Percentiles rank a stretch among this genome's conserved stretches.
Evolutionary conservation across 2,888 invertebrate genomes (phyloP).

Genomic region (Thysanoteuthis rhombus): DNA sequence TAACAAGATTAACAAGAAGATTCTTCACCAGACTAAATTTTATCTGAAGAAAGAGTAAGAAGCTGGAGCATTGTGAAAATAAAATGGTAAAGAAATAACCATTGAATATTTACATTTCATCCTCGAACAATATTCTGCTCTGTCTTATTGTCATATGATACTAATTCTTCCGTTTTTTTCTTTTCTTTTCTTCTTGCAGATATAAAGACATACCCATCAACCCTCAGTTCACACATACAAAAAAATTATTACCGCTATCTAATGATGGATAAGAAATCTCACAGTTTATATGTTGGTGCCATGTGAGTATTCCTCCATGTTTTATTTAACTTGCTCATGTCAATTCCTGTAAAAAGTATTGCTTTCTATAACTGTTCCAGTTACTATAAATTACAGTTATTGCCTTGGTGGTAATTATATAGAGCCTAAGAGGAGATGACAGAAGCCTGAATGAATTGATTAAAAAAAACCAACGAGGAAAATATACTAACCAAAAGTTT

Average conservation of each 20-base stretch:
- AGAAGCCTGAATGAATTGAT: too few relatives aligned
- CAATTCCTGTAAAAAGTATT: too few relatives aligned
- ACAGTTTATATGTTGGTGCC: neutral
- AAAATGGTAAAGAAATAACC: neutral
- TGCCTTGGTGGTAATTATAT: too few relatives aligned
- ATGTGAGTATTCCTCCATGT: neutral
- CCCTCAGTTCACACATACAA: neutral
- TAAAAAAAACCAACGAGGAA: too few relatives aligned
- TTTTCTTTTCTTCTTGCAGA: neutral
- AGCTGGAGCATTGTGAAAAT: too few relatives aligned
- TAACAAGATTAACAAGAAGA: too few relatives aligned
- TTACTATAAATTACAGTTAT: too few relatives aligned
- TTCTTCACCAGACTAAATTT: too few relatives aligned
- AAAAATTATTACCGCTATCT: constrained; percentile 12
- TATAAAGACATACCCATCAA: constrained; percentile 12
- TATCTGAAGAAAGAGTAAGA: too few relatives aligned
- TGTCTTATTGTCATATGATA: neutral
- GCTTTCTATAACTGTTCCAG: too few relatives aligned
- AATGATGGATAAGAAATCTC: constrained; percentile 12
- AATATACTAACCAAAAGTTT: too few relatives aligned
- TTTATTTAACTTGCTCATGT: neutral
- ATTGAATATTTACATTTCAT: neutral
- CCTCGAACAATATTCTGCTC: neutral
- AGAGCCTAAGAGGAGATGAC: too few relatives aligned
- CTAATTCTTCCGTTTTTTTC: neutral